Evolutionary conservation across 2,888 invertebrate species (phyloP), one percentile per base, ranked within the genome.

Genomic region (Agriopis marginaria): DNA sequence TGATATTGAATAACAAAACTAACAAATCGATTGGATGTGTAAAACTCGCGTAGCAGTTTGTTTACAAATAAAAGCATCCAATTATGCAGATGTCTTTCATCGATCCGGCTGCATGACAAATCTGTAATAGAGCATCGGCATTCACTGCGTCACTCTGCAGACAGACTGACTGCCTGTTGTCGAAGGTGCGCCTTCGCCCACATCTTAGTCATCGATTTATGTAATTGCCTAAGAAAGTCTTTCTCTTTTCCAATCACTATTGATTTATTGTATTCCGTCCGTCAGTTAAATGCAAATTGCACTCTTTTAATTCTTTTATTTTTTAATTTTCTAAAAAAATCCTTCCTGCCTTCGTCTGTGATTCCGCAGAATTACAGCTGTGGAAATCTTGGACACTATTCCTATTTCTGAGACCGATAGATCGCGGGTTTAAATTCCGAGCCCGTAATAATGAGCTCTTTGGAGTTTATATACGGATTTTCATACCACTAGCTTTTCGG

Each of bases 51-150:
- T 39, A 49, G 47, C 61, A 45, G 58, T 73, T 75, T 75, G 71
- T 75, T 75, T 70, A 75, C 73, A 69, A 71, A 70, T 73, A 66
- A 71, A 71, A 67, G 58, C 53, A 64, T 63, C 56, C 32, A 56
- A 71, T 71, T 71, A 75, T 74, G 75, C 68, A 75, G 66, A 72
- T 68, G 58, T 45, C 63, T 71, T 60, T 70, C 63, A 23, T 59
- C 61, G 40, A 69, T 42, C 44, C 64, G 53, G 64, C 54, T 23
- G 45, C 61, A 71, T 56, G 69, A 63, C 71, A 70, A 66, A 70
- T 71, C 61, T 44, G 44, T 65, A 70, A 67, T 70, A 70, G 68
- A 62, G 42, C 71, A 23, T 51, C 14, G 42, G 42, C 42, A 42
- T 56, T 56, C 59, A 11, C 67, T 65, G 39, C 32, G 62, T 58